Conservation (phyloP, 2,797 vertebrate species). For the Triplophysa yarkandensis region DNA sequence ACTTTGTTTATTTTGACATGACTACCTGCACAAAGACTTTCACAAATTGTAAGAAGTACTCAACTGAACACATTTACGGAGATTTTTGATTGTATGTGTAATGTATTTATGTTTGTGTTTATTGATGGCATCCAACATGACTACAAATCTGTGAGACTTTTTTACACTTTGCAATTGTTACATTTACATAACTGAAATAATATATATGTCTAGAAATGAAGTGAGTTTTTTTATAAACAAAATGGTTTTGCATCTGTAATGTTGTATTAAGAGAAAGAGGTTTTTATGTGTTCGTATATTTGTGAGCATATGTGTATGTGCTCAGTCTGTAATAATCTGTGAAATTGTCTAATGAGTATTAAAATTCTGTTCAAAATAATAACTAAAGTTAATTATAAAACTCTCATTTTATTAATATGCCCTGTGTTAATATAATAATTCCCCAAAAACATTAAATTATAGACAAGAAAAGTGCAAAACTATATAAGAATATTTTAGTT, state of each 20-base stretch:
- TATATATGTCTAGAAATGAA: constrained; percentile 43
- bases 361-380: neutral
- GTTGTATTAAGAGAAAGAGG: constrained; percentile 18
- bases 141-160: constrained; percentile 21
- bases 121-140: constrained; percentile 24
- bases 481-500: neutral
- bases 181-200: constrained; percentile 52
- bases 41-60: constrained; percentile 24
- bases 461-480: neutral
- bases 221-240: constrained; percentile 20
- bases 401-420: too few species aligned
- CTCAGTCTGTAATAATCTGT: constrained; percentile 5
- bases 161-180: constrained; percentile 37
- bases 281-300: constrained; percentile 2
- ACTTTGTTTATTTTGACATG: constrained; percentile 36
- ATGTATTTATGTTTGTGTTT: constrained; percentile 45
- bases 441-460: neutral
- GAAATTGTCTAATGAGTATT: constrained; percentile 17
- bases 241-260: constrained; percentile 44
- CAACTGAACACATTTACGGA: constrained; percentile 7
- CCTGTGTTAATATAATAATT: neutral
- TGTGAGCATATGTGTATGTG: constrained; percentile 7
- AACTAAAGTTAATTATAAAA: too few species aligned
- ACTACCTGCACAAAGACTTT: constrained; percentile 44
- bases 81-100: constrained; percentile 41